Conservation (phyloP, 2,113 vertebrate species). For the Laticauda colubrina region DNA sequence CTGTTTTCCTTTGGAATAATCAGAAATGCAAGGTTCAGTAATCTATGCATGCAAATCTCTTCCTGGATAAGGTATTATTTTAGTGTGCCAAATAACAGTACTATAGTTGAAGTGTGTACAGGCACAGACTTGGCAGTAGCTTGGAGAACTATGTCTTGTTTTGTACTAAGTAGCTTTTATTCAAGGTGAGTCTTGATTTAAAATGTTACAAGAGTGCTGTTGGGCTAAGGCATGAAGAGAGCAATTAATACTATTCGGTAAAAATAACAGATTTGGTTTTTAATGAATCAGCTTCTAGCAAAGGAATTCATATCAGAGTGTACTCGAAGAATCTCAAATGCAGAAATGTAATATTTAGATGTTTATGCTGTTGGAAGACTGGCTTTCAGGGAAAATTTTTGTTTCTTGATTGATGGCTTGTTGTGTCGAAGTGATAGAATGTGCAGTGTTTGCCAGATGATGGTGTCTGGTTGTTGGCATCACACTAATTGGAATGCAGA, state of each 20-base stretch:
- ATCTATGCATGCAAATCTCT: not conserved
- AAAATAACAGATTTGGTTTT: not conserved
- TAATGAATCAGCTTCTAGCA: not conserved
- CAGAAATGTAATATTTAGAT: not conserved
- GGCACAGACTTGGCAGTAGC: not conserved
- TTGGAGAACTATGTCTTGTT: not conserved
- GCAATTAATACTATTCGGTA: not conserved
- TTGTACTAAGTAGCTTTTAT: not conserved
- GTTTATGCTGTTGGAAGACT: not conserved
- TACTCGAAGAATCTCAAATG: not conserved
- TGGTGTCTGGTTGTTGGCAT: not conserved
- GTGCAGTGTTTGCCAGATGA: not conserved
- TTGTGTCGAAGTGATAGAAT: not conserved
- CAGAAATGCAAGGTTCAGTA: not conserved
- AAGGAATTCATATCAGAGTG: not conserved
- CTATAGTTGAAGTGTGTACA: not conserved
- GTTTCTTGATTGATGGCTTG: not conserved
- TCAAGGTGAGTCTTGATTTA: not conserved
- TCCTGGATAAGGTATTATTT: not conserved
- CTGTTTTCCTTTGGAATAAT: not conserved
- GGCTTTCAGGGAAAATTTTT: not conserved
- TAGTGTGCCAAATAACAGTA: not conserved
- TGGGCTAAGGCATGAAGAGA: not conserved
- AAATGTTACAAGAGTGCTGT: not conserved
- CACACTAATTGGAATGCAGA: not conserved